Percentiles rank a stretch among this genome's conserved stretches.
phyloP scores from a whole-genome alignment of 2,113 vertebrate species.

The Dicentrarchus labrax region DNA sequence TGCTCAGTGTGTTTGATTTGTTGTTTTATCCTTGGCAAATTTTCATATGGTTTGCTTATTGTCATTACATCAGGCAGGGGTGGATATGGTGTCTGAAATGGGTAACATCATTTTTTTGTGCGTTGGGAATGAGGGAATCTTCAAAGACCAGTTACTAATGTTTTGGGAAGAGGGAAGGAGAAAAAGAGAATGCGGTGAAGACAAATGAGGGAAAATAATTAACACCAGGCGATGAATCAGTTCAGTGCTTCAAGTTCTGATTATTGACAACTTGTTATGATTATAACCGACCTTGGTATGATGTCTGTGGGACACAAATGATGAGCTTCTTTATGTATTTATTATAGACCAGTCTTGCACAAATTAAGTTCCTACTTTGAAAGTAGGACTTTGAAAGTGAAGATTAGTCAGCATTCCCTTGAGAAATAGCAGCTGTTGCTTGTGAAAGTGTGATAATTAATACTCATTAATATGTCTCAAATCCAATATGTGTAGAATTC shows the following conservation, averaged over 20 bases:
- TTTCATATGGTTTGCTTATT: background rate
- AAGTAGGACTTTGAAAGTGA: background rate
- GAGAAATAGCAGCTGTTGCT: constrained; percentile 22
- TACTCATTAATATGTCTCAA: constrained; percentile 17
- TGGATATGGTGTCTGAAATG: background rate
- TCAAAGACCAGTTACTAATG: background rate
- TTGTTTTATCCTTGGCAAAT: background rate
- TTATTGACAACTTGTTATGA: background rate
- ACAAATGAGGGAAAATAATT: background rate
- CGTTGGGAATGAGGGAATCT: background rate
- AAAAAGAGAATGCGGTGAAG: background rate
- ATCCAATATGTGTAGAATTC: background rate
- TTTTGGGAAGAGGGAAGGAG: background rate
- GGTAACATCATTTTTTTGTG: background rate
- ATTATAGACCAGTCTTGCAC: background rate
- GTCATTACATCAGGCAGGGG: background rate
- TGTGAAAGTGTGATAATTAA: constrained; percentile 43
- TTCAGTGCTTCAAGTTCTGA: background rate
- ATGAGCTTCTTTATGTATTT: background rate
- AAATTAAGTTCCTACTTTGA: constrained; percentile 6
- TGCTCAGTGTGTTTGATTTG: background rate
- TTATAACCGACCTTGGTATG: background rate
- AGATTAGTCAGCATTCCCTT: constrained; percentile 26
- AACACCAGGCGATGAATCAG: background rate
- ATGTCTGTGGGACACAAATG: background rate